Base-by-base conservation (phyloP, 2,888 invertebrate genomes). In the Mamestra brassicae region DNA sequence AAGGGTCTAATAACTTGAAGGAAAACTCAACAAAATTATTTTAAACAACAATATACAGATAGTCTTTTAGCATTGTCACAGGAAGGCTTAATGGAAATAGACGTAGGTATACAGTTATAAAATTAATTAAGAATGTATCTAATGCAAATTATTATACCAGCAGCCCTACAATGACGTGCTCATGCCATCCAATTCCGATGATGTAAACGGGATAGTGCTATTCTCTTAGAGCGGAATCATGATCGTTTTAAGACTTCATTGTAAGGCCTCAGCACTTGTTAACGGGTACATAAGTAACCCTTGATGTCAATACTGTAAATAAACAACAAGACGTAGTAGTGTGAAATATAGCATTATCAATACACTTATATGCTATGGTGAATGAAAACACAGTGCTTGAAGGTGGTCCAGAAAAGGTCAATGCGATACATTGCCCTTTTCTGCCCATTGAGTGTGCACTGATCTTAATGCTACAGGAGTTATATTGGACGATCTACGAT, bases 391-490 rank as follows among this genome's bases (percentile, higher is more conserved):
- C 47, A 62, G 45, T 55, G 55, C 63, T 26, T 62, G 60, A 65
- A 84, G 67, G 69, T 81, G 78, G 72, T 38, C 76, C 65, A 45
- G 76, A 73, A 87, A 88, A 89, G 90, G 89, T 90, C 88, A 89
- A 81, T 82, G 74, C 83, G 71, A 89, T 83, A 78, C 89, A 76
- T 89, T 89, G 91, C 88, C 86, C 89, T 26, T 26, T 26, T 26
- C 26, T 26, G 26, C 26, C 26, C 26, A 26, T 26, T 26, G 26
- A 26, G 26, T 62, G 42, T 63, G 47, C 64, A 79, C 66, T 60
- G 67, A 74, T 62, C 84, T 78, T 54, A 74, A 74, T 71, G 64
- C 42, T 65, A 38, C 36, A 15, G 38, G 17, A 38, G 13, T 57
- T 62, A 50, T 38, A 55, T 17, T 63, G 66, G 11, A 11, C 17